phyloP scores from a whole-genome alignment of 2,113 vertebrate genomes.

The Sphaerodactylus townsendi region DNA sequence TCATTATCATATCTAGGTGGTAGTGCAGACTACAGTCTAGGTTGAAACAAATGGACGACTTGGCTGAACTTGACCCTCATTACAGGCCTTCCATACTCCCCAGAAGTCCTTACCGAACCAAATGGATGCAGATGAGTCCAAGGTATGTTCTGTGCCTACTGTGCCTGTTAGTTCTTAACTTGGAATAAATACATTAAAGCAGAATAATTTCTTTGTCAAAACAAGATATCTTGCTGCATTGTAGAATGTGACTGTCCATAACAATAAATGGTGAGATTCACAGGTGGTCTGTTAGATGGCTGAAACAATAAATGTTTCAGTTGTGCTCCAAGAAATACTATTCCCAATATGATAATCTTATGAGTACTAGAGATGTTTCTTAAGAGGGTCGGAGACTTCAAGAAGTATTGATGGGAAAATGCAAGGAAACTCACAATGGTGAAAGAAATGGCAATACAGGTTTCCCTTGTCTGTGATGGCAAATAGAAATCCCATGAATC shows the following conservation, averaged over 20 bases:
- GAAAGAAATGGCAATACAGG: neutral
- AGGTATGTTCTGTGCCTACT: conserved; percentile 65
- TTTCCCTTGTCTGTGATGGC: neutral
- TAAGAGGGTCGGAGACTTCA: neutral
- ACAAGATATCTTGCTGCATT: neutral
- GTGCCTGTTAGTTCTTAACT: neutral
- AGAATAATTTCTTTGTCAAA: neutral
- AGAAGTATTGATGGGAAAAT: neutral
- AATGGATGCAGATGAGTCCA: conserved; percentile 57
- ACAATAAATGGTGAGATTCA: neutral
- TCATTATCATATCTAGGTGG: neutral
- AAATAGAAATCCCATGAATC: neutral
- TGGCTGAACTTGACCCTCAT: conserved; percentile 1
- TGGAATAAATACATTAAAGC: neutral
- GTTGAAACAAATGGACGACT: neutral
- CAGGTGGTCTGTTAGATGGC: no score
- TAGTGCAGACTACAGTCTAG: neutral
- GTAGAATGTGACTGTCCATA: neutral
- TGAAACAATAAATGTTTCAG: neutral
- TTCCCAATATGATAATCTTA: neutral
- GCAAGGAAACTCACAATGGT: neutral
- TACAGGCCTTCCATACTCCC: conserved; percentile 77
- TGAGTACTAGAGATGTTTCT: neutral
- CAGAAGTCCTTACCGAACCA: conserved; percentile 84
- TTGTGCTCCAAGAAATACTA: neutral